Evolutionary conservation across 2,113 vertebrate species (phyloP), one percentile per base, ranked within the genome.

Genomic region (Alethe castanea): DNA sequence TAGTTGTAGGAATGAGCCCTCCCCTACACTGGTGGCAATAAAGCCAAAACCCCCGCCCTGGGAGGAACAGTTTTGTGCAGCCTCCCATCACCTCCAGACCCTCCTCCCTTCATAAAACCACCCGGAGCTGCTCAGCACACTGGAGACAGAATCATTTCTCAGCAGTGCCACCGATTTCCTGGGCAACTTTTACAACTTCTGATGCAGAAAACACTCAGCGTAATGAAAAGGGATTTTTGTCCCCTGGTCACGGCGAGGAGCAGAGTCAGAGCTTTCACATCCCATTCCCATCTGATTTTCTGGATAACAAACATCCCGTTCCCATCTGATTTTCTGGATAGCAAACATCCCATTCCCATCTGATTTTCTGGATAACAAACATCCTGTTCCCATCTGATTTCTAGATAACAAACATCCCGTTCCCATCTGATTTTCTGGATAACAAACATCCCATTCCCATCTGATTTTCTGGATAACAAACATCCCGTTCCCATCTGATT

Each of bases 1-100:
- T 92, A 94, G 59, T 74, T 89, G 85, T 91, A 91, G 71, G 80
- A 78, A 93, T 38, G 40, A 92, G 61, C 89, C 87, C 90, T 92
- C 94, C 92, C 71, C 66, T 86, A 16, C 88, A 48, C 64, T 8
- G 61, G 45, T 1, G 71, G 67, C 28, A 88, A 94, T 74, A 97
- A 95, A 90, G 7, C 64, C 35, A 5, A 84, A 76, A 6, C 78
- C 81, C 82, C 65, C 83, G 91, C 54, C 86, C 92, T 70, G 82
- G 60, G 50, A 87, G 22, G n/a, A 47, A 12, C 1, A 42, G 53
- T 23, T 3, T 26, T 59, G 73, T 47, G 42, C 22, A 36, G 35
- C 23, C 23, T 61, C 19, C 62, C 54, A 24, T 45, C 81, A 82
- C 91, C 81, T 82, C 53, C 78, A 38, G 74, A 50, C 36, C 70